These are phyloP conservation scores for Sminthurinus aureus DNA, from an alignment of 2,888 invertebrate genomes.

Conservation along the genomic window DNA sequence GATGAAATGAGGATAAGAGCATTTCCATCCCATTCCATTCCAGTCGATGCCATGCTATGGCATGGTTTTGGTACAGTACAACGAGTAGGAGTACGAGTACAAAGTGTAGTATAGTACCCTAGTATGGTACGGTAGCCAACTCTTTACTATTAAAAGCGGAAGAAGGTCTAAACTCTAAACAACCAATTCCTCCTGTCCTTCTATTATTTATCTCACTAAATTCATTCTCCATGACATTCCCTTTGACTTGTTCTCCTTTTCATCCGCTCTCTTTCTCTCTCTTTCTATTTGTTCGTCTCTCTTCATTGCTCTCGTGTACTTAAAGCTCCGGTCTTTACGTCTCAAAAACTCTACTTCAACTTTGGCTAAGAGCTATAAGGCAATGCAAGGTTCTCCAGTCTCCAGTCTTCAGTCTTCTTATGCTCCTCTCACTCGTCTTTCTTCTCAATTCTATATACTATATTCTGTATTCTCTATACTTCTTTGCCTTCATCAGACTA, in stretches of 20 bases:
- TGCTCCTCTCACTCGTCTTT: neutral
- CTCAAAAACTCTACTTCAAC: neutral
- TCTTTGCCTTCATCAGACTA: neutral
- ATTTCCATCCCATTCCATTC: too few species aligned
- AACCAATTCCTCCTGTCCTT: conserved; percentile 26
- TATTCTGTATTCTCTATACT: neutral
- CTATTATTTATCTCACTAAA: conserved; percentile 30
- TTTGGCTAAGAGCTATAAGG: neutral
- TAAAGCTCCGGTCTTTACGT: neutral
- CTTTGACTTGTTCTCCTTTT: conserved; percentile 29
- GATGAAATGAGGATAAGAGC: too few species aligned
- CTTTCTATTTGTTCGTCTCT: neutral
- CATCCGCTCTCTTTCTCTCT: neutral
- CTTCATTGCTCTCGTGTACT: neutral
- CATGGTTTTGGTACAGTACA: too few species aligned
- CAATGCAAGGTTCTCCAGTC: neutral
- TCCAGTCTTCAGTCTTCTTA: neutral
- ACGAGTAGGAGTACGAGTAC: too few species aligned
- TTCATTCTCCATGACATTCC: conserved; percentile 26
- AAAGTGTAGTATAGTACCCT: too few species aligned
- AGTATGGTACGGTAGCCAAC: too few species aligned
- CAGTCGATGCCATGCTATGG: too few species aligned
- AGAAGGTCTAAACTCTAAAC: conserved; percentile 26
- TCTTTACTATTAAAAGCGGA: conserved; percentile 13
- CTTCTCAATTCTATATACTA: neutral